phyloP scores from a whole-genome alignment of 2,797 vertebrate genomes.

The Poeciliopsis presidionis region DNA sequence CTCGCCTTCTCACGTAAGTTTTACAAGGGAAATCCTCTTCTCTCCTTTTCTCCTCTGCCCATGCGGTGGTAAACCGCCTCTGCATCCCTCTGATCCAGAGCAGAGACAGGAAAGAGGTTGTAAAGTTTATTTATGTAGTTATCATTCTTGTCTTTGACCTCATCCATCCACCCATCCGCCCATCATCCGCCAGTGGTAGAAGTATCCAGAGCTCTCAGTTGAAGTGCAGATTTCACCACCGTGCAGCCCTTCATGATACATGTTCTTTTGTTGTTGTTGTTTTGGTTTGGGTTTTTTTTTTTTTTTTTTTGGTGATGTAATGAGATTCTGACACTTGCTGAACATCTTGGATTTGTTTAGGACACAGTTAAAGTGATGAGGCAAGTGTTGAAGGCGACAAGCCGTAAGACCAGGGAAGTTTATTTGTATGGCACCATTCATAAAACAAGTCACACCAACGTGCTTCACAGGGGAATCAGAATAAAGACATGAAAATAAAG shows the following conservation, averaged over 20 bases:
- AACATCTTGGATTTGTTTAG: background rate
- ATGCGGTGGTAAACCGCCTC: conserved; percentile 4
- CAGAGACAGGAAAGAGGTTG: conserved; percentile 30
- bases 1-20: conserved; percentile 54
- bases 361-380: background rate
- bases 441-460: too few relatives aligned
- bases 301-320: background rate
- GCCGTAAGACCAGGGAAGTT: background rate
- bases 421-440: background rate
- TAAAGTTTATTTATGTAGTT: conserved; percentile 50
- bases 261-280: background rate
- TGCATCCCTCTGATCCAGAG: conserved; percentile 34
- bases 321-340: background rate
- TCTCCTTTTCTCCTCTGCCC: background rate
- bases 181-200: conserved; percentile 3
- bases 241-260: background rate
- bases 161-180: conserved; percentile 27
- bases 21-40: conserved; percentile 68
- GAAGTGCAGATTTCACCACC: background rate
- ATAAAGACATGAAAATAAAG: background rate
- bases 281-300: too few relatives aligned
- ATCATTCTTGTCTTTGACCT: conserved; percentile 33
- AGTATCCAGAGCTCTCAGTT: conserved; percentile 10
- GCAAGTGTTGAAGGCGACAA: background rate
- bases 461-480: background rate